Conservation (phyloP, 2,888 invertebrate species). For the Blera fallax region DNA sequence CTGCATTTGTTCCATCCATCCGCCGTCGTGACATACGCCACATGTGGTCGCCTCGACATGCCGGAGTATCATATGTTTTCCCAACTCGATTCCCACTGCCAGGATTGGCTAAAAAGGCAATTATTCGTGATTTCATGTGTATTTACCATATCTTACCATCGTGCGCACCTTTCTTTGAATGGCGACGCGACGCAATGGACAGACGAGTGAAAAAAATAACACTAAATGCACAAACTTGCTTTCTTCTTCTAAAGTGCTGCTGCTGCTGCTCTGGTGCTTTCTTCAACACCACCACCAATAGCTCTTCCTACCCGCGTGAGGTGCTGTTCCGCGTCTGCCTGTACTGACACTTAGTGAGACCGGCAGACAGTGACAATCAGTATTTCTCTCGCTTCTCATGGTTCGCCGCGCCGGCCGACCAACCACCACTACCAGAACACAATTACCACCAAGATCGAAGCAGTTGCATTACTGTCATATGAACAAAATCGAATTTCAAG, state of each 20-base stretch:
- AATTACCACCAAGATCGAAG: slow-evolving; percentile 26
- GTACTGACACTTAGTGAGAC: slow-evolving; percentile 26
- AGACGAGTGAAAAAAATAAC: slow-evolving; percentile 44
- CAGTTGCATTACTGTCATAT: slow-evolving; percentile 53
- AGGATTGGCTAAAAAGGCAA: slow-evolving; percentile 60
- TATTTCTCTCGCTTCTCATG: slow-evolving; percentile 60
- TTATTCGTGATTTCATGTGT: slow-evolving; percentile 70
- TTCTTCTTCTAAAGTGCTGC: slow-evolving; percentile 47
- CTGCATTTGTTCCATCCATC: slow-evolving; percentile 69
- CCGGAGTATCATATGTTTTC: slow-evolving; percentile 54
- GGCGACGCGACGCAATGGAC: slow-evolving; percentile 3
- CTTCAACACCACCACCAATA: slow-evolving; percentile 35
- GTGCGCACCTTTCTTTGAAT: slow-evolving; percentile 62
- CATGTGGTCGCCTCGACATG: slow-evolving; percentile 54
- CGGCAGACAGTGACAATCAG: slow-evolving; percentile 65
- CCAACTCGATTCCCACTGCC: slow-evolving; percentile 54
- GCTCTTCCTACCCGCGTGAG: not conserved
- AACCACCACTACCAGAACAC: slow-evolving; percentile 39
- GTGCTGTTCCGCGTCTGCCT: not conserved
- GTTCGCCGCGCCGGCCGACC: slow-evolving; percentile 13
- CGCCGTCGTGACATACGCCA: slow-evolving; percentile 63
- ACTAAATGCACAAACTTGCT: slow-evolving; percentile 65
- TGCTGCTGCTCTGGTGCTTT: slow-evolving; percentile 35
- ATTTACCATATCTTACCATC: slow-evolving; percentile 65
- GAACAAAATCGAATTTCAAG: slow-evolving; percentile 61